Base-by-base conservation (phyloP, 23 tunicate species). In the Phallusia fumigata region DNA sequence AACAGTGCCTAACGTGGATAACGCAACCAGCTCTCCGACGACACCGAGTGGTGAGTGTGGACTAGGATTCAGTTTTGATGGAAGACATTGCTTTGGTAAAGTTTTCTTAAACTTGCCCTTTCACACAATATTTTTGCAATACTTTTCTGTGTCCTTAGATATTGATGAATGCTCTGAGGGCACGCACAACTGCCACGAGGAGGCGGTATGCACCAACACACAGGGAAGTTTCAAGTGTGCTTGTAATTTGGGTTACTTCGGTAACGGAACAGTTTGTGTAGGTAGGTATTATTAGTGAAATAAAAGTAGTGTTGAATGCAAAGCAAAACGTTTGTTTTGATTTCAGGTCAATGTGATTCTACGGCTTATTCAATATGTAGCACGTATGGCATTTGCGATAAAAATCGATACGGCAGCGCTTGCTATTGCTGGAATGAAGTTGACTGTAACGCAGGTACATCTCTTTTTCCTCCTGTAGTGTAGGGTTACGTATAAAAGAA, bases 141-240 rank as follows among this genome's bases (percentile, higher is more conserved):
- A n/a, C n/a, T n/a, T n/a, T n/a, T 10, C 8, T 5, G 5, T 40
- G 5, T 10, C 10, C 47, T 10, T 13, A 58, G 69, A 58, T 58
- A 58, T 58, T 13, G 16, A 58, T 13, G 69, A 58, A 58, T 58
- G 69, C 16, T 21, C 69, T 5, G 28, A 58, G 69, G 28, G 28
- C 69, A 21, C 28, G 11, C 69, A 58, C 69, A 58, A 58, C 69
- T 58, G 69, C 69, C 69, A 58, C 28, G 28, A 22, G 28, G 69
- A 58, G 69, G 69, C 69, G 28, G 69, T 58, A 24, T 58, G 69
- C 28, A 58, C 69, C 69, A 58, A 58, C 69, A 58, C 69, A 58
- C 28, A 8, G 69, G 69, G 69, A 13, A 58, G 69, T 13, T 58
- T 21, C 28, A 58, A 8, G 1, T 58, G 69, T 13, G 3, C 11